Conservation (phyloP, 2,888 invertebrate genomes). For the Diadegma fenestrale region DNA sequence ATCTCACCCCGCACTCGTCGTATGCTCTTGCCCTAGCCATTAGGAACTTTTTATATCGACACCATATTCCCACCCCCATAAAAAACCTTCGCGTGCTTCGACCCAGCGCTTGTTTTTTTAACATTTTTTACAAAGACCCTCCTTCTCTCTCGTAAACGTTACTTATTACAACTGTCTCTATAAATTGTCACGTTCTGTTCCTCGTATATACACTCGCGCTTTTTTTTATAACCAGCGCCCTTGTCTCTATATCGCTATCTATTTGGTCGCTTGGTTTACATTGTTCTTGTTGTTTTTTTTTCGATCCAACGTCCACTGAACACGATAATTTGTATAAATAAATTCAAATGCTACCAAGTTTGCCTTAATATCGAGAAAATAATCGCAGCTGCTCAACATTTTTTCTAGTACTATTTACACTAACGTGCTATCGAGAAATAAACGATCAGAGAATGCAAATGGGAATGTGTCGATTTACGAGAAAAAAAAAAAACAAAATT, state of each 20-base stretch:
- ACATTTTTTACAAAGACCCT: not conserved
- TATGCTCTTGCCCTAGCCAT: slow-evolving; percentile 44
- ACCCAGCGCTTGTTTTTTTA: slow-evolving; percentile 24
- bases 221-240: slow-evolving; percentile 34
- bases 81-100: slow-evolving; percentile 7
- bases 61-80: slow-evolving; percentile 20
- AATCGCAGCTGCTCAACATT: not conserved
- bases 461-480: not conserved
- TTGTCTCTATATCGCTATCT: slow-evolving; percentile 16
- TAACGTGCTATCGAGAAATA: not conserved
- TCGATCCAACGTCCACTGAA: slow-evolving; percentile 1
- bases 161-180: slow-evolving; percentile 60
- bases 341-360: slow-evolving; percentile 12
- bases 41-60: slow-evolving; percentile 61
- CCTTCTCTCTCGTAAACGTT: slow-evolving; percentile 43
- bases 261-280: not conserved
- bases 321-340: slow-evolving; percentile 44
- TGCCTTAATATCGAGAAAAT: not conserved
- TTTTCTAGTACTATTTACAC: not conserved
- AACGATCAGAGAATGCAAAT: not conserved
- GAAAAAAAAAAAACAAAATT: not conserved
- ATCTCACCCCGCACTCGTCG: slow-evolving; percentile 12
- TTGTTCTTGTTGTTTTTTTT: not conserved
- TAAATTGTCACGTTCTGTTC: slow-evolving; percentile 65
- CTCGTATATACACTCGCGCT: slow-evolving; percentile 37